These are phyloP conservation scores for Aphodius granarius DNA, from an alignment of 2,888 invertebrate genomes.

Conservation along the genomic window DNA sequence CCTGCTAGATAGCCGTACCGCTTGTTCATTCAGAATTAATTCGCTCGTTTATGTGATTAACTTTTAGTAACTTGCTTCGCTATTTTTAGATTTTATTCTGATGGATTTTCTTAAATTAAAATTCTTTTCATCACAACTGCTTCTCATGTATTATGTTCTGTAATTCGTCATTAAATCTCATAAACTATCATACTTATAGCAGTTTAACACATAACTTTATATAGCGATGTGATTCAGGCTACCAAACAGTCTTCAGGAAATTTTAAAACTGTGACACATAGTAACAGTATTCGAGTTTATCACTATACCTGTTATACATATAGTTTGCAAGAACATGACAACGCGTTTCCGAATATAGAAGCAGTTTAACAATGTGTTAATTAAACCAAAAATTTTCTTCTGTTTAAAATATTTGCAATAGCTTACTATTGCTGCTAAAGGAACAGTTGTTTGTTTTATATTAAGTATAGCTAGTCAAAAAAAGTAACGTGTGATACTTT, in stretches of 20 bases:
- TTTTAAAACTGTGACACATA: not conserved
- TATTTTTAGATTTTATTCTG: not conserved
- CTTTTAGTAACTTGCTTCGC: not conserved
- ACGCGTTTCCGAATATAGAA: not conserved
- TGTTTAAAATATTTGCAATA: not conserved
- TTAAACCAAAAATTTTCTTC: not conserved
- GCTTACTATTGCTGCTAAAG: too few relatives aligned
- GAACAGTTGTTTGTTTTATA: too few relatives aligned
- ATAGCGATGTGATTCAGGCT: not conserved
- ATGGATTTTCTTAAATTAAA: not conserved
- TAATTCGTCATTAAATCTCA: not conserved
- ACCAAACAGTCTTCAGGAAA: not conserved
- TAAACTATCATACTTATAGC: too few relatives aligned
- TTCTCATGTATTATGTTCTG: not conserved
- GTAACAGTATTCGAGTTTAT: not conserved
- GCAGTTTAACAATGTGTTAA: not conserved
- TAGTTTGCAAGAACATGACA: not conserved
- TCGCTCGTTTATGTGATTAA: not conserved
- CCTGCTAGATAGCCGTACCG: not conserved
- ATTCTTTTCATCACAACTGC: not conserved
- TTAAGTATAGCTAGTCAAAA: too few relatives aligned
- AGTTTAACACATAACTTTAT: too few relatives aligned
- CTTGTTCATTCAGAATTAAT: not conserved
- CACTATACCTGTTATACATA: not conserved
- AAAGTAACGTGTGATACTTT: too few relatives aligned